Evolutionary conservation across 2,888 invertebrate species (phyloP).

Genomic region (Chelonus formosanus): DNA sequence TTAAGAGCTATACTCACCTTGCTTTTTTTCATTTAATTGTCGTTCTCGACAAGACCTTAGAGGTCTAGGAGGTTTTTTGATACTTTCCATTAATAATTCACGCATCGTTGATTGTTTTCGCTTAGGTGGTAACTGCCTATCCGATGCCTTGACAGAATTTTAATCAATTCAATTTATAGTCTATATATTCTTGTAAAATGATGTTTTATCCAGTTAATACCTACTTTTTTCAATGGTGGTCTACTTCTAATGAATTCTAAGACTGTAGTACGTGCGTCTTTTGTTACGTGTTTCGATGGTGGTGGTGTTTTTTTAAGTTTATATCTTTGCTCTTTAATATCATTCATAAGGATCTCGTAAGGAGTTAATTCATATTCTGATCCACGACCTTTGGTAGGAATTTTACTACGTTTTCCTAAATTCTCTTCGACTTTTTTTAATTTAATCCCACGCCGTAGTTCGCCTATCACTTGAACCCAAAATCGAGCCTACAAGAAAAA

Average conservation of each 20-base stretch:
- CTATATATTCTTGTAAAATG: not conserved
- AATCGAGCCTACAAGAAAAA: constrained; percentile 79
- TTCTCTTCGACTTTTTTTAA: constrained; percentile 78
- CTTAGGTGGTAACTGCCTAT: constrained; percentile 82
- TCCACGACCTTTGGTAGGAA: constrained; percentile 68
- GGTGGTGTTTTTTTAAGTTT: constrained; percentile 87
- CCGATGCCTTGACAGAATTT: constrained; percentile 73
- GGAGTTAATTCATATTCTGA: constrained; percentile 95
- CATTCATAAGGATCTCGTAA: constrained; percentile 96
- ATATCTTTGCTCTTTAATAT: constrained; percentile 90
- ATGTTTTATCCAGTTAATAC: constrained; percentile 32
- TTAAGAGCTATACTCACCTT: constrained; percentile 41
- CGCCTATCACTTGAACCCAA: constrained; percentile 95
- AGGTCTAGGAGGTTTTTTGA: constrained; percentile 75
- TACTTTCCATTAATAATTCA: constrained; percentile 87
- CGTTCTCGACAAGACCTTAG: constrained; percentile 63
- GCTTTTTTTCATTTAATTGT: constrained; percentile 35
- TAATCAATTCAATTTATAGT: constrained; percentile 1
- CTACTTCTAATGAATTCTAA: constrained; percentile 96
- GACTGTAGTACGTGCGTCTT: constrained; percentile 95
- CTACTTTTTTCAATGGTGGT: constrained; percentile 90
- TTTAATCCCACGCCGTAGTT: constrained; percentile 90
- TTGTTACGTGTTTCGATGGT: constrained; percentile 75
- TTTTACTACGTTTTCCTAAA: constrained; percentile 47
- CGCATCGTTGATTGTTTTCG: constrained; percentile 79